Base-by-base conservation (phyloP, 2,113 vertebrate species). In the Corvus moneduloides region DNA sequence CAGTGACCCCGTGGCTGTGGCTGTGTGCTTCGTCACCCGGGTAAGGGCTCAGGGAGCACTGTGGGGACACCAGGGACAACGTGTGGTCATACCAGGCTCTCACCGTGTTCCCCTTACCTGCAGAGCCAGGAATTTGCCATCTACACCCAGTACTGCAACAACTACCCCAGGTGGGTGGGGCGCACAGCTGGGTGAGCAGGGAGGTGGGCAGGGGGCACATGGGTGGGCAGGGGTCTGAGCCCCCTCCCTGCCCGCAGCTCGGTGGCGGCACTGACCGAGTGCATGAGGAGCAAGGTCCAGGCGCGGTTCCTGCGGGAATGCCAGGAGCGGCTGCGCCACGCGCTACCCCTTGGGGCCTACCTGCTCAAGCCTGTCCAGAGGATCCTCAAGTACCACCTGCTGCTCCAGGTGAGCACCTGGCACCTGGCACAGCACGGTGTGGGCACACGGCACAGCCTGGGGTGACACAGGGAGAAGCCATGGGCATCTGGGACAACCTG, bases 141-240 rank as follows among this genome's bases (percentile, higher is more conserved):
- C 98, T 99, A 99, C 95, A 99, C 99, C 15, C 99, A 99, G 91
- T 99, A 99, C 96, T 99, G 99, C 97, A 99, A 98, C 96, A 99
- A 99, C 98, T 99, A 99, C 91, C 99, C 99, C n/a, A 99, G 99
- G 99, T 99, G 98, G 98, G 99, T 97, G 44, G 23, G 7, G 5
- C 11, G 8, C 72, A 56, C 41, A 23, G 32, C 21, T 41, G 63
- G n/a, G n/a, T 22, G 26, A 55, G 51, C n/a, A 9, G 12, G 26
- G 33, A n/a, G 39, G n/a, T 48, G 20, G 39, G 64, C 32, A 16
- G 13, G 23, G 35, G 9, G 22, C 83, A 44, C 37, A 52, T 0
- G 0, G 27, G 3, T 2, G 23, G 43, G 37, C 59, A n/a, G 28
- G 30, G 56, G 64, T 24, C 74, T 94, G 93, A 96, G 58, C 61